Conservation (phyloP, 2,888 invertebrate genomes). For the Heteromyza rotundicornis region DNA sequence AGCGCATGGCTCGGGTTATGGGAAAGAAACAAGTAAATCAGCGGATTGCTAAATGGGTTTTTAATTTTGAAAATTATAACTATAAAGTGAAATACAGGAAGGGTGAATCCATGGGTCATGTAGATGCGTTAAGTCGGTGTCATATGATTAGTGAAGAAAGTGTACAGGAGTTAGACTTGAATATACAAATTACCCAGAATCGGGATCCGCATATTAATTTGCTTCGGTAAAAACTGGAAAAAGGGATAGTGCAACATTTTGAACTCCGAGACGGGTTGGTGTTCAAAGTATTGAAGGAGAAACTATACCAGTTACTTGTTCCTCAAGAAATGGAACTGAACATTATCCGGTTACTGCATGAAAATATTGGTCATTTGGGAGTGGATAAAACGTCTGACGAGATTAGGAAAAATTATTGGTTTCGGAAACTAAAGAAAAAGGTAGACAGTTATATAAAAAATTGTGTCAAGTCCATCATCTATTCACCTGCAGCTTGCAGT, state of each 20-base stretch:
- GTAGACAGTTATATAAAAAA: slow-evolving; percentile 1
- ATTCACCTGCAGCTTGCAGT: background rate
- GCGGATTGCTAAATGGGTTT: slow-evolving; percentile 24
- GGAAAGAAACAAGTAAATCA: slow-evolving; percentile 24
- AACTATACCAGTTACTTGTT: slow-evolving; percentile 5
- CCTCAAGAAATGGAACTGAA: slow-evolving; percentile 17
- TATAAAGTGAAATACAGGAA: slow-evolving; percentile 19
- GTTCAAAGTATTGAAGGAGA: background rate
- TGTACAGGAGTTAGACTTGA: background rate
- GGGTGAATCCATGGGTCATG: slow-evolving; percentile 18
- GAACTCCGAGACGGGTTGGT: slow-evolving; percentile 17
- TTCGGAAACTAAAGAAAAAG: background rate
- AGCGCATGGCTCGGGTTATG: slow-evolving; percentile 16
- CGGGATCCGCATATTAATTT: background rate
- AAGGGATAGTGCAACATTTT: background rate
- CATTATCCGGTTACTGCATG: slow-evolving; percentile 3
- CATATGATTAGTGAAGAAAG: background rate
- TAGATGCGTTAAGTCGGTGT: slow-evolving; percentile 25
- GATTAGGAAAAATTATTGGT: background rate
- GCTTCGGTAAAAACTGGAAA: slow-evolving; percentile 11
- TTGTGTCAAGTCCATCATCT: background rate
- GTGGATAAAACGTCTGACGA: background rate
- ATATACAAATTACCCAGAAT: slow-evolving; percentile 3
- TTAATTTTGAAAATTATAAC: slow-evolving; percentile 25
- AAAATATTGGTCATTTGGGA: slow-evolving; percentile 9